These are phyloP conservation scores for Hippoglossus hippoglossus DNA, from an alignment of 2,797 vertebrate genomes.

Conservation along the genomic window DNA sequence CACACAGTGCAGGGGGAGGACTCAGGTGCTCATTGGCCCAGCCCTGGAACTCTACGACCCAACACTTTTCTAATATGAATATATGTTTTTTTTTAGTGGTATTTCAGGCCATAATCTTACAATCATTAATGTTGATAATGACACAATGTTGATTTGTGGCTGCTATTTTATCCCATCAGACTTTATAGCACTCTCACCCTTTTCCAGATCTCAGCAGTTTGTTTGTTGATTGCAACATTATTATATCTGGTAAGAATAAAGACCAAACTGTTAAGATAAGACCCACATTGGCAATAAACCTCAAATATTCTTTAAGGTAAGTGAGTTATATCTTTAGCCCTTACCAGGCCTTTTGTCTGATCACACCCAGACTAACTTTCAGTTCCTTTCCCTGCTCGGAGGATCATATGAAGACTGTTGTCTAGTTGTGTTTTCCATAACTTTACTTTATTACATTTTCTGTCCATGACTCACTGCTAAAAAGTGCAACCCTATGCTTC, in stretches of 20 bases:
- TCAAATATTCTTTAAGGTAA: background rate
- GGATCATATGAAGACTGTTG: background rate
- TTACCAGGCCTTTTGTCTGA: background rate
- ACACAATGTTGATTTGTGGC: background rate
- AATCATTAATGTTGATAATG: background rate
- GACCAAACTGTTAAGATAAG: background rate
- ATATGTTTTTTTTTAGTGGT: background rate
- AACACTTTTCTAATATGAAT: too few relatives aligned
- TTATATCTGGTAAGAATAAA: background rate
- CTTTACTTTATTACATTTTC: constrained; percentile 25
- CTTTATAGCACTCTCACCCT: background rate
- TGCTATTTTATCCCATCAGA: background rate
- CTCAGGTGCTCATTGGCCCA: too few relatives aligned
- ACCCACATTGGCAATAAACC: background rate
- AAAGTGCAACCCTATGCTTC: constrained; percentile 50
- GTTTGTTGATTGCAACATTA: background rate
- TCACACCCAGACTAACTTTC: background rate
- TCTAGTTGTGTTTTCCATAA: constrained; percentile 3
- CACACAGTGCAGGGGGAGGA: too few relatives aligned
- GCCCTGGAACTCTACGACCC: too few relatives aligned
- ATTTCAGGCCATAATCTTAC: background rate
- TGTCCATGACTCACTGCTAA: constrained; percentile 41
- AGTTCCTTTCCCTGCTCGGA: background rate
- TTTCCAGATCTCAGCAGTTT: background rate
- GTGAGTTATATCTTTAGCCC: background rate